phyloP scores from a whole-genome alignment of 2,888 invertebrate species.

The Anoplius nigerrimus region DNA sequence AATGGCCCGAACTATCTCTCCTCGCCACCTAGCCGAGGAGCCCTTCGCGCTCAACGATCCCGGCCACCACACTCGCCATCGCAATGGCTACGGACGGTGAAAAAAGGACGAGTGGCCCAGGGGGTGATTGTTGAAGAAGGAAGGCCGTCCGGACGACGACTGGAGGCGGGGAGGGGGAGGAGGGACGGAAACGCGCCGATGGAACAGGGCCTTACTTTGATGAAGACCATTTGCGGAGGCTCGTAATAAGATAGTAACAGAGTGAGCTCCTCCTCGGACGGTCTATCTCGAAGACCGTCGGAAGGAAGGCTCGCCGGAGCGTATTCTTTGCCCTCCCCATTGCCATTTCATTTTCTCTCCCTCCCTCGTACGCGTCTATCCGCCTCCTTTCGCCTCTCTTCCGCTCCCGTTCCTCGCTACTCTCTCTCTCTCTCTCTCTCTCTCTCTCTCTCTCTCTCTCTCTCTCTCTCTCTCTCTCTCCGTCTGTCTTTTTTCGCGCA shows the following conservation, averaged over 20 bases:
- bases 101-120: background rate
- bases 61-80: conserved; percentile 8
- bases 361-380: conserved; percentile 18
- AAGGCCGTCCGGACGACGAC: background rate
- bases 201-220: conserved; percentile 52
- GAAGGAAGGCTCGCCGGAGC: conserved; percentile 18
- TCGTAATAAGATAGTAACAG: conserved; percentile 62
- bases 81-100: conserved; percentile 16
- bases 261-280: conserved; percentile 33
- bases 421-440: conserved; percentile 36
- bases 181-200: conserved; percentile 29
- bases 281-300: conserved; percentile 23
- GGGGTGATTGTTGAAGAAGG: conserved; percentile 9
- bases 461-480: background rate
- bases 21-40: background rate
- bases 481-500: conserved; percentile 9
- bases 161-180: conserved; percentile 26
- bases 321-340: conserved; percentile 9
- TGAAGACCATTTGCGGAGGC: conserved; percentile 61
- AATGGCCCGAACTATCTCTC: no score
- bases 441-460: conserved; percentile 28
- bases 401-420: conserved; percentile 13
- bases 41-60: conserved; percentile 10
- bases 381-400: conserved; percentile 8
- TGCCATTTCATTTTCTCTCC: background rate